Percentiles rank a stretch among this genome's conserved stretches.
Evolutionary conservation across 2,797 vertebrate genomes (phyloP).

Genomic region (Arnoldichthys spilopterus): DNA sequence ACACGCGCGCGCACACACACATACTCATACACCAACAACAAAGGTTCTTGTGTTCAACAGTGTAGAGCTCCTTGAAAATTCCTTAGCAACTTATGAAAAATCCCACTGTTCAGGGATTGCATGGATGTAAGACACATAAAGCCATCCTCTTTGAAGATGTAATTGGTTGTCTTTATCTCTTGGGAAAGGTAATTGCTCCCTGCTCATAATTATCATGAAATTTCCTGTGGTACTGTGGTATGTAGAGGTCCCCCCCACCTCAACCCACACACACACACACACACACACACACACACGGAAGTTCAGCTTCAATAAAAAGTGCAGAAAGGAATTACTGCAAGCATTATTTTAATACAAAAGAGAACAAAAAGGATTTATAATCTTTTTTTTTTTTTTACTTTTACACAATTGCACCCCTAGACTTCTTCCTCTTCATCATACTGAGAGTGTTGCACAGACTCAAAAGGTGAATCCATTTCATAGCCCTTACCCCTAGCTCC

Average conservation of each 20-base stretch:
- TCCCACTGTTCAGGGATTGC: slow-evolving; percentile 13
- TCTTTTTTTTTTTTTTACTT: slow-evolving; percentile 76
- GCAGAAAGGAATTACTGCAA: slow-evolving; percentile 75
- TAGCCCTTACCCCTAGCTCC: slow-evolving; percentile 47
- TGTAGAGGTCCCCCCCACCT: slow-evolving; percentile 21
- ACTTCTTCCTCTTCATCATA: slow-evolving; percentile 65
- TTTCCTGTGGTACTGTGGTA: slow-evolving; percentile 64
- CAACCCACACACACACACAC: slow-evolving; percentile 40
- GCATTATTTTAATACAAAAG: slow-evolving; percentile 88
- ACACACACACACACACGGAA: slow-evolving; percentile 37
- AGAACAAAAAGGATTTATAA: slow-evolving; percentile 80
- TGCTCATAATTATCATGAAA: slow-evolving; percentile 61
- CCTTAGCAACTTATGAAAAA: slow-evolving; percentile 22
- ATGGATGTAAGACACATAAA: slow-evolving; percentile 22
- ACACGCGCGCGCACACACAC: slow-evolving; percentile 28
- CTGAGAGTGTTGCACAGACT: slow-evolving; percentile 71
- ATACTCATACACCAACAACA: slow-evolving; percentile 38
- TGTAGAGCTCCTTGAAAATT: slow-evolving; percentile 30
- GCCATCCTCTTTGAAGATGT: slow-evolving; percentile 52
- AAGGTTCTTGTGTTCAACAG: slow-evolving; percentile 53
- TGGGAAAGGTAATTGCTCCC: slow-evolving; percentile 62
- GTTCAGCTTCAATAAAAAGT: slow-evolving; percentile 23
- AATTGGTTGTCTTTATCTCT: slow-evolving; percentile 68
- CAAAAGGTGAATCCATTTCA: slow-evolving; percentile 69
- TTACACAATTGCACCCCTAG: slow-evolving; percentile 70